Base-by-base conservation (phyloP, 2,113 vertebrate genomes). In the Brachyhypopomus gauderio region DNA sequence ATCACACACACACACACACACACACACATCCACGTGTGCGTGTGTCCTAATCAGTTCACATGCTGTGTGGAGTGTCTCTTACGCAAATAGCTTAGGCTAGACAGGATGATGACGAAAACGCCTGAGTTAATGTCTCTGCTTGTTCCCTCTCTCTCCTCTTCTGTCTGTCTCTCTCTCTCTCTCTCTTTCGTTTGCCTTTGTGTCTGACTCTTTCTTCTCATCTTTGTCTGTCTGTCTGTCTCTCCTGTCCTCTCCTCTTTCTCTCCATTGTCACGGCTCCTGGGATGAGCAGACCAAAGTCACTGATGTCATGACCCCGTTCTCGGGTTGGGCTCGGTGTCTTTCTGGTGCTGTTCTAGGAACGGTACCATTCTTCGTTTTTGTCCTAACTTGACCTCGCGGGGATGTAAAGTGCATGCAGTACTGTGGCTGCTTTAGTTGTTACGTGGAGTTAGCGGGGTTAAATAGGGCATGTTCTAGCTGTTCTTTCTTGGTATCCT, bases 61-160 rank as follows among this genome's bases (percentile, higher is more conserved):
- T 17, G 83, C 85, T 30, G 20, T 63, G 72, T 64, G 73, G 73
- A 25, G 71, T 63, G 78, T 81, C 75, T 77, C 38, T 20, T 86
- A 85, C 81, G 78, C 85, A 83, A 88, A 87, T 73, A 62, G 74
- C 71, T 75, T 78, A 83, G 89, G 85, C 75, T 48, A 84, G 80
- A 71, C 77, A 60, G 85, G 80, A 85, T 80, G 81, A 83, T 63
- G 41, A 48, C 11, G 58, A 48, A n/a, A 66, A 73, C 7, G 25
- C 59, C 34, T 2, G 17, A 14, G 8, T 62, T 72, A 20, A 45
- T 63, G 34, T 25, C 22, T 27, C n/a, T 48, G 9, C n/a, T 5
- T 73, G 8, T 63, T 14, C 14, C 5, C 11, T 3, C 12, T 9
- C 14, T 8, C 14, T 8, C 12, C 60, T 14, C 60, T 63, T 63